Conservation (phyloP, 2,113 vertebrate genomes). For the Psittacara wagleri region DNA sequence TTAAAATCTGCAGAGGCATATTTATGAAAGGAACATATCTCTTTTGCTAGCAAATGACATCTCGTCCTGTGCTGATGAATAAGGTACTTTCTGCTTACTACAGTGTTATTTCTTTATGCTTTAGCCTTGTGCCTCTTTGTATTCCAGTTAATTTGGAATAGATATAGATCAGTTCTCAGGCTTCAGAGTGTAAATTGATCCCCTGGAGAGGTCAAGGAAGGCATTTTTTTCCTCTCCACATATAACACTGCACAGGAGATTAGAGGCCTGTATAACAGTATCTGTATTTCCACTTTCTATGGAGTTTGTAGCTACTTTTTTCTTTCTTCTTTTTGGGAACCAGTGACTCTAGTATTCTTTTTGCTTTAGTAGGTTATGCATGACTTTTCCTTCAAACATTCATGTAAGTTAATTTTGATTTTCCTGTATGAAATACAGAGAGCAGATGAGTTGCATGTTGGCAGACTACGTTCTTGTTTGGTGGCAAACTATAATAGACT, state of each 20-base stretch:
- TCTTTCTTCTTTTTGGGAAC: conserved; percentile 47
- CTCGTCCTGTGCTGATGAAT: conserved; percentile 37
- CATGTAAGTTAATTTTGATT: conserved; percentile 23
- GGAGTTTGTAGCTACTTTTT: conserved; percentile 50
- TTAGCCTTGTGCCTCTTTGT: conserved; percentile 48
- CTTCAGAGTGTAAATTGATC: conserved; percentile 63
- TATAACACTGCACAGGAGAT: conserved; percentile 43
- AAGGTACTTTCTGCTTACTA: conserved; percentile 41
- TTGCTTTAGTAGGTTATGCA: conserved; percentile 18
- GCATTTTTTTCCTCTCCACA: conserved; percentile 43
- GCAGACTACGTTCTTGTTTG: not conserved
- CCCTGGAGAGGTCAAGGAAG: conserved; percentile 63
- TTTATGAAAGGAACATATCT: conserved; percentile 51
- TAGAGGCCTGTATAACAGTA: conserved; percentile 50
- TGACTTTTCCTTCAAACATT: conserved; percentile 40
- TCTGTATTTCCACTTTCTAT: conserved; percentile 41
- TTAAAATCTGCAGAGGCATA: conserved; percentile 45
- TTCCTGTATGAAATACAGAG: not conserved
- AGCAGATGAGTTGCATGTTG: not conserved
- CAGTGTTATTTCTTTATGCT: conserved; percentile 58
- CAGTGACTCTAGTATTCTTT: conserved; percentile 40
- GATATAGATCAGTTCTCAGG: conserved; percentile 52
- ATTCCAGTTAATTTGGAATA: conserved; percentile 64
- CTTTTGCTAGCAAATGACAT: conserved; percentile 16
- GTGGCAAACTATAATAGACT: not conserved